These are phyloP conservation scores for Myopa testacea DNA, from an alignment of 2,888 invertebrate genomes.

Conservation along the genomic window DNA sequence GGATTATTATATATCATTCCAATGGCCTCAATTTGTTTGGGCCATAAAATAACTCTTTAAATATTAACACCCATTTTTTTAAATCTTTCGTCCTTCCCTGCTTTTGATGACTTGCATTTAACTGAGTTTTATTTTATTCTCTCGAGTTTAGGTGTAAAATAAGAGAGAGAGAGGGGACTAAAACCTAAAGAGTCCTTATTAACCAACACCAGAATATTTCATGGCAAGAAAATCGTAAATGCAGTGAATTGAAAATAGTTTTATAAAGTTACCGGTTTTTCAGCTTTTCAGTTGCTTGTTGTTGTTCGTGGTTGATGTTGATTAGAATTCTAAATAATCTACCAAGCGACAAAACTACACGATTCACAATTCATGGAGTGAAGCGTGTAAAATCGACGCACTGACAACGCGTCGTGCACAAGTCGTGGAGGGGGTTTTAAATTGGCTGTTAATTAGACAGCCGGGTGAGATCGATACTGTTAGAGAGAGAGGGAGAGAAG, in stretches of 20 bases:
- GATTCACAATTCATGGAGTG: neutral
- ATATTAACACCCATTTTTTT: too few species aligned
- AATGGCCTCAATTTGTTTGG: too few species aligned
- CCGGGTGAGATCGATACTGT: neutral
- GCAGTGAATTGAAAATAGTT: slow-evolving; percentile 18
- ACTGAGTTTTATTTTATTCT: too few species aligned
- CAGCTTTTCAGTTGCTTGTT: slow-evolving; percentile 43
- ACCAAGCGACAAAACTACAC: neutral
- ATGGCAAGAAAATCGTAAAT: neutral
- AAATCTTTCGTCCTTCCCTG: too few species aligned
- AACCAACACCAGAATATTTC: neutral
- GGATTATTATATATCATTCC: too few species aligned
- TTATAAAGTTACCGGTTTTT: slow-evolving; percentile 50
- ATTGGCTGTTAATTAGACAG: neutral
- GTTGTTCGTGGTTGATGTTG: slow-evolving; percentile 3
- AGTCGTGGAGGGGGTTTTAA: neutral
- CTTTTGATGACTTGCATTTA: too few species aligned
- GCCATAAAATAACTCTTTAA: too few species aligned
- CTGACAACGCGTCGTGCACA: neutral
- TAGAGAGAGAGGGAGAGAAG: neutral
- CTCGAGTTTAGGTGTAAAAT: too few species aligned
- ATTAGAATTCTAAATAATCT: slow-evolving; percentile 31
- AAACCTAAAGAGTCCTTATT: neutral
- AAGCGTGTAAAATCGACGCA: slow-evolving; percentile 6
- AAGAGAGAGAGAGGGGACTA: neutral